Evolutionary conservation across 2,888 invertebrate genomes (phyloP), one percentile per base, ranked within the genome.

Genomic region (Lacanobia wlatinum): DNA sequence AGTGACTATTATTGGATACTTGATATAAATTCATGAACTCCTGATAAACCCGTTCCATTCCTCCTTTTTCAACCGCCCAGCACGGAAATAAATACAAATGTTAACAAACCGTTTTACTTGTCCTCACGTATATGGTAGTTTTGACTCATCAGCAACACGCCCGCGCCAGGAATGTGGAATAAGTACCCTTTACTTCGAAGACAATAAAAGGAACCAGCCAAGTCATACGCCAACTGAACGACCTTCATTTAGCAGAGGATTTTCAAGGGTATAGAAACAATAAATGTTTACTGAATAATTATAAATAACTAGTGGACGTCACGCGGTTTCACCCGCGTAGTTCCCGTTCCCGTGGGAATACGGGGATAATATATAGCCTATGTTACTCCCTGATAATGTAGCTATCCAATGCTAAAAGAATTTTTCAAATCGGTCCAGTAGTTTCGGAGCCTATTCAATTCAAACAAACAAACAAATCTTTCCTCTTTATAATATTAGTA

Each of bases 131-230:
- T 56, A 63, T 53, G 65, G 58, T 9, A 43, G 1, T 60, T 46
- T 74, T 68, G 66, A 76, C 34, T 77, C 74, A 72, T 70, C 73
- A 23, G 56, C 38, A 2, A 6, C 34, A 53, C 12, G 50, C 48
- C 65, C 34, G 48, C 12, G 50, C 48, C 65, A 63, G 68, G 84
- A 86, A 84, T 86, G 87, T 82, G 61, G 71, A 73, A 74, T 76
- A n/a, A n/a, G n/a, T n/a, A 80, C 70, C 76, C 76, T 84, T 84
- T 74, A 69, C 50, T 67, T 64, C 0, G 62, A 50, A 73, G 52
- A 86, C 75, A 83, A 75, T 73, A 75, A 82, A 81, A 56, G 58
- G 52, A 69, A 16, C 71, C 64, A 18, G 73, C 60, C 21, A 46
- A 63, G 78, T 78, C 61, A 72, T 28, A 70, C 59, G 18, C 62